Evolutionary conservation across 2,888 invertebrate species (phyloP).

Genomic region (Belgica antarctica): DNA sequence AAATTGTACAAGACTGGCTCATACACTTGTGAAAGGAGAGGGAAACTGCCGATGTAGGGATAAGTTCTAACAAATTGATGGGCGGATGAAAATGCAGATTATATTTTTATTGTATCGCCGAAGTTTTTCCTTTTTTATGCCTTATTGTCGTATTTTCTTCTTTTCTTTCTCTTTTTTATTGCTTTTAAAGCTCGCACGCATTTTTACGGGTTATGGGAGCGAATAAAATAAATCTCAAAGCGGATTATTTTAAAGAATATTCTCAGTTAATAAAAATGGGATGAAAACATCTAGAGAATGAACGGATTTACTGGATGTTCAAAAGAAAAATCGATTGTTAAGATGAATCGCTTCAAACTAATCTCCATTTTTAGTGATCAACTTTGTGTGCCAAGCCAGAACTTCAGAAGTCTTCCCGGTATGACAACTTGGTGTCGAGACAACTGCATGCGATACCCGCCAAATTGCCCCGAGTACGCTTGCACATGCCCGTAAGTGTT

Average conservation of each 20-base stretch:
- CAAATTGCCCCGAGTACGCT: conserved; percentile 73
- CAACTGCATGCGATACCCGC: conserved; percentile 83
- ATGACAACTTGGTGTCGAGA: conserved; percentile 81
- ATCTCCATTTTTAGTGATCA: conserved; percentile 67
- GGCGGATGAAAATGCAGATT: conserved; percentile 40
- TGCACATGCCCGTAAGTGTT: conserved; percentile 80
- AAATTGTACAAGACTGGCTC: neutral
- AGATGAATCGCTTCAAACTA: too few relatives aligned
- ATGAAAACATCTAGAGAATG: too few relatives aligned
- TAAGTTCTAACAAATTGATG: conserved; percentile 32
- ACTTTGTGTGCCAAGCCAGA: conserved; percentile 68
- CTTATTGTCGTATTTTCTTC: conserved; percentile 44
- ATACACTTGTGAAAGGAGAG: neutral
- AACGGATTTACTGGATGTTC: conserved; percentile 6
- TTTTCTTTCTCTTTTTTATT: conserved; percentile 43
- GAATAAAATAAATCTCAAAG: conserved; percentile 33
- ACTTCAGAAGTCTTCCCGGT: conserved; percentile 68
- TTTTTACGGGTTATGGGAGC: neutral
- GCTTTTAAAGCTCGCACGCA: conserved; percentile 35
- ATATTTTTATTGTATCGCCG: conserved; percentile 42
- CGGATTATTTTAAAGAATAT: conserved; percentile 21
- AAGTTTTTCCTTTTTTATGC: conserved; percentile 28
- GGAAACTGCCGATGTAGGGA: neutral
- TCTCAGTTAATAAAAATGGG: conserved; percentile 32
- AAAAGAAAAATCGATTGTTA: too few relatives aligned